Evolutionary conservation across 2,113 vertebrate species (phyloP).

Genomic region (Macroglossus sobrinus): DNA sequence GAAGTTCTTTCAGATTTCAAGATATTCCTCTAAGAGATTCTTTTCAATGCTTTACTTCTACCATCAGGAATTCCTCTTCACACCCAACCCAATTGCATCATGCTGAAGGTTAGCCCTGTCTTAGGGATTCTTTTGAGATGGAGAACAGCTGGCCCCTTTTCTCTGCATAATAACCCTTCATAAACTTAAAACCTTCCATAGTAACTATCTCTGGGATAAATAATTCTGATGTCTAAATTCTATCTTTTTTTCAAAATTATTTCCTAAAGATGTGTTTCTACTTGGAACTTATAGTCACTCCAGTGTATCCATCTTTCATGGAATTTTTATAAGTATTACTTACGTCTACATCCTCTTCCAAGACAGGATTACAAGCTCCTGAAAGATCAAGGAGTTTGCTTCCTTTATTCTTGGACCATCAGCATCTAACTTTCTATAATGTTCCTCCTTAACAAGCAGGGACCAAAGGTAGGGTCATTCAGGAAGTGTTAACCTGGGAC

Average conservation of each 20-base stretch:
- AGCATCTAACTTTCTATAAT: background rate
- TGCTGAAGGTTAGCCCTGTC: background rate
- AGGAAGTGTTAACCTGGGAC: background rate
- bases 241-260: background rate
- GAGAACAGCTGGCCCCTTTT: background rate
- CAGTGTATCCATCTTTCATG: background rate
- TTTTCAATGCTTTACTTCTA: background rate
- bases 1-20: background rate
- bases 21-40: background rate
- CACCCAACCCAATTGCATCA: background rate
- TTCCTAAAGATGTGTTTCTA: background rate
- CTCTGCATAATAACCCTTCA: background rate
- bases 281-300: background rate
- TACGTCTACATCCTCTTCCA: background rate
- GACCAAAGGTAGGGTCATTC: rapidly evolving
- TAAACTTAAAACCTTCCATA: background rate
- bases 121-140: background rate
- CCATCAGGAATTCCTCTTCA: background rate
- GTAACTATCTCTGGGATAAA: background rate
- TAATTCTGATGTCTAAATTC: background rate
- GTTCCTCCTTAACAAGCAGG: background rate
- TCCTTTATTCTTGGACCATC: background rate
- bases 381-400: background rate
- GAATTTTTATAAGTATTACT: background rate
- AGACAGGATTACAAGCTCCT: background rate